Conservation (phyloP, 2,797 vertebrate genomes). For the Netta rufina region DNA sequence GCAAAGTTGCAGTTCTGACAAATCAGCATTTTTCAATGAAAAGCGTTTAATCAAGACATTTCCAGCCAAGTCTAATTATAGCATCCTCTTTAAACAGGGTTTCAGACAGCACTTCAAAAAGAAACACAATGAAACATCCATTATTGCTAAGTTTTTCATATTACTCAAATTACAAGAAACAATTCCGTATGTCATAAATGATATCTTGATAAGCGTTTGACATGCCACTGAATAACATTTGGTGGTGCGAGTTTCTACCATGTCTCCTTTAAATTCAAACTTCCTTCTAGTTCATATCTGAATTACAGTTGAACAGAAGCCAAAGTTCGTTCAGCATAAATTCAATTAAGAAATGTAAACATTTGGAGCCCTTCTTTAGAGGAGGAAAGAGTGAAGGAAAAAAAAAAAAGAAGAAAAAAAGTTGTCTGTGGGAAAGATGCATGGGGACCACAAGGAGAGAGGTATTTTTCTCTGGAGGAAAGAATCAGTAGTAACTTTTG, state of each 20-base stretch:
- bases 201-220: constrained; percentile 29
- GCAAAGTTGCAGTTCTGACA: not conserved
- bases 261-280: not conserved
- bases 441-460: not conserved
- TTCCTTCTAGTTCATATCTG: constrained; percentile 20
- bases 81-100: not conserved
- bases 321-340: not conserved
- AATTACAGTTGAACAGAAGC: constrained; percentile 29
- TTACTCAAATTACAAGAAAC: constrained; percentile 37
- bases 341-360: constrained; percentile 17
- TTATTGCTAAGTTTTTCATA: not conserved
- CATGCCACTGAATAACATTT: not conserved
- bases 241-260: not conserved
- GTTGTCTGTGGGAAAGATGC: not conserved
- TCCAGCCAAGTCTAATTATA: constrained; percentile 46
- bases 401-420: not conserved
- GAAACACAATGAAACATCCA: not conserved
- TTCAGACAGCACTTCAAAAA: constrained; percentile 37
- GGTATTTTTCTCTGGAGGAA: not conserved
- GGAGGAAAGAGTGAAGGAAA: not conserved
- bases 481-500: not conserved
- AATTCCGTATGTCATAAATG: not conserved
- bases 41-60: constrained; percentile 39
- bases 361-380: not conserved
- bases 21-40: constrained; percentile 2